These are phyloP conservation scores for Apostichopus japonicus DNA, from an alignment of 35 echinoderm and acorn worm species.

Conservation along the genomic window DNA sequence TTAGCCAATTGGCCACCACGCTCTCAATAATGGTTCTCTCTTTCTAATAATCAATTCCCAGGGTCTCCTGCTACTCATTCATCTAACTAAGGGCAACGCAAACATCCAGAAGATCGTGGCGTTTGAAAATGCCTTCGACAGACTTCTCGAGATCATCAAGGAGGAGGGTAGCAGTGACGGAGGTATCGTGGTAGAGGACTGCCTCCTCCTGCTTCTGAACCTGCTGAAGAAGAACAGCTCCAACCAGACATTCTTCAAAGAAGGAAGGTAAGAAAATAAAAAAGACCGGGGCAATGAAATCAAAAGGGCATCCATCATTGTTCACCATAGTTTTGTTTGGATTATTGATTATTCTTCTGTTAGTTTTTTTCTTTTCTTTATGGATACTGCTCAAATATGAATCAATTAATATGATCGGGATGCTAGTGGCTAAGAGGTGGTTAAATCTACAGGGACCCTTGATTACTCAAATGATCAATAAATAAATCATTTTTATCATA, in stretches of 20 bases:
- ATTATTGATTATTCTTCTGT: no score
- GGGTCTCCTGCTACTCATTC: conserved; percentile 84
- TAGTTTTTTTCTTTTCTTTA: no score
- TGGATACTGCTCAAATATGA: no score
- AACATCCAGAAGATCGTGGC: conserved; percentile 99
- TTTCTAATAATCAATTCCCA: not conserved
- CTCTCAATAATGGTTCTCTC: no score
- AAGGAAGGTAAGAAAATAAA: conserved; percentile 80
- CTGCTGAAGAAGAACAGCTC: conserved; percentile 98
- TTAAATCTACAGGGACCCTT: no score
- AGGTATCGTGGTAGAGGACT: conserved; percentile 97
- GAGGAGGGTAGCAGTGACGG: conserved; percentile 96
- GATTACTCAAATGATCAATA: no score
- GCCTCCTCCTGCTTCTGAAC: conserved; percentile 85
- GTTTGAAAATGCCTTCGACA: conserved; percentile 99
- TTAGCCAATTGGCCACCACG: no score
- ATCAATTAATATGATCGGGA: no score
- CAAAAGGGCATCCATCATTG: no score
- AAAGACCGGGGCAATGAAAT: not conserved
- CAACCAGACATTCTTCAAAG: conserved; percentile 97
- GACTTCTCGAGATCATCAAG: conserved; percentile 87
- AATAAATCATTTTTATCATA: no score
- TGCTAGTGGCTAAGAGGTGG: no score
- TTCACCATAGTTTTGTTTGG: no score
- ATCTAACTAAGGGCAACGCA: conserved; percentile 90